Percentiles rank a stretch among this genome's conserved stretches.
Evolutionary conservation across 2,888 invertebrate genomes (phyloP).

Genomic region (Eilema griseolum): DNA sequence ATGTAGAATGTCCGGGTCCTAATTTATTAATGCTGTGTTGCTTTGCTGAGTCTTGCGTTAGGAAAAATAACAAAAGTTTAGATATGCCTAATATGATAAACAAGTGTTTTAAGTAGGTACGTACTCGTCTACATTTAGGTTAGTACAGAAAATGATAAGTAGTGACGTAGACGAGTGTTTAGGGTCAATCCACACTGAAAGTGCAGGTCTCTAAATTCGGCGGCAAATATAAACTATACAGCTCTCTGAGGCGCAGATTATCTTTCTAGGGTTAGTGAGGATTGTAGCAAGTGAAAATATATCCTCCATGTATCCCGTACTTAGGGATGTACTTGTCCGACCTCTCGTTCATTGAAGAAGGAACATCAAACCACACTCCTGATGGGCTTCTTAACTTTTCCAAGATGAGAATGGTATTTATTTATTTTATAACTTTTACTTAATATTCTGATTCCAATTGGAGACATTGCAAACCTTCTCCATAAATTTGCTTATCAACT

Average conservation of each 20-base stretch:
- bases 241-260: too few species aligned
- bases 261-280: too few species aligned
- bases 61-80: too few species aligned
- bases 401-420: slow-evolving; percentile 96
- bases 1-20: too few species aligned
- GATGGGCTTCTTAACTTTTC: slow-evolving; percentile 96
- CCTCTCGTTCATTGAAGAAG: slow-evolving; percentile 97
- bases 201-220: too few species aligned
- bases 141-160: not conserved
- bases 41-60: too few species aligned
- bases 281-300: too few species aligned
- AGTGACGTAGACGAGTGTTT: not conserved
- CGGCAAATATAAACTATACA: not conserved
- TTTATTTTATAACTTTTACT: not conserved
- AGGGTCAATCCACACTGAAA: too few species aligned
- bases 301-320: slow-evolving; percentile 95
- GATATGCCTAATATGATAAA: not conserved
- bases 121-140: not conserved
- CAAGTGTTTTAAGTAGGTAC: not conserved
- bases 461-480: too few species aligned
- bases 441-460: not conserved
- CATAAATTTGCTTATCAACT: too few species aligned
- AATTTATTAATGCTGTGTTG: too few species aligned
- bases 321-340: slow-evolving; percentile 96
- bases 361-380: slow-evolving; percentile 95